Conservation (phyloP, 2,888 invertebrate species). For the Anagyrus pseudococci region DNA sequence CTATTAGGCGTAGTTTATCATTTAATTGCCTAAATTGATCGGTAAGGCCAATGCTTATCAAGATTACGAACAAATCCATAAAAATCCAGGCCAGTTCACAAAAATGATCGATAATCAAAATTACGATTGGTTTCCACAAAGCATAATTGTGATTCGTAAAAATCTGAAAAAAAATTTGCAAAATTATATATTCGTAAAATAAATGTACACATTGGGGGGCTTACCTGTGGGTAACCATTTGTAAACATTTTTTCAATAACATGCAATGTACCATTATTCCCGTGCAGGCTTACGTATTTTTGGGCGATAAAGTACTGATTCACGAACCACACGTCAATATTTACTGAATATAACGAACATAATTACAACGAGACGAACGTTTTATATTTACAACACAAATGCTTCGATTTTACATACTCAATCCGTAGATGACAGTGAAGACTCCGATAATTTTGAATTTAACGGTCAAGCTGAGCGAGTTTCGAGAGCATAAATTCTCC, state of each 20-base stretch:
- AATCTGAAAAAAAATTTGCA: conserved; percentile 52
- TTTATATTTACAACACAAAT: conserved; percentile 61
- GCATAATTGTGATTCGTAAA: conserved; percentile 27
- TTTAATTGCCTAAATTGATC: conserved; percentile 73
- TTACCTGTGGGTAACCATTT: no score
- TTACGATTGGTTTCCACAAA: conserved; percentile 63
- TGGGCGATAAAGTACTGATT: no score
- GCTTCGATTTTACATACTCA: no score
- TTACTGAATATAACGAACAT: no score
- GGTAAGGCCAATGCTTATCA: conserved; percentile 73
- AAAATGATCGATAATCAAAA: conserved; percentile 65
- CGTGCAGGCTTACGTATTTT: no score
- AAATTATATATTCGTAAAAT: conserved; percentile 53
- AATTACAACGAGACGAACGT: conserved; percentile 61
- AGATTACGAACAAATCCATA: conserved; percentile 75
- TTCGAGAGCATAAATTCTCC: no score
- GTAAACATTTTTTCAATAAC: no score
- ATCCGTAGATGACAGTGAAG: no score
- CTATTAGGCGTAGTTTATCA: conserved; percentile 62
- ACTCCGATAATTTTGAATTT: conserved; percentile 63
- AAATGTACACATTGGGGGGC: conserved; percentile 47
- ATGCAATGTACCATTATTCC: no score
- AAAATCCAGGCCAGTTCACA: conserved; percentile 78
- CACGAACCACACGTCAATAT: no score
- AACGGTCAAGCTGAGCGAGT: no score